These are phyloP conservation scores for Cordilura impudica DNA, from an alignment of 2,888 invertebrate species.

Conservation along the genomic window DNA sequence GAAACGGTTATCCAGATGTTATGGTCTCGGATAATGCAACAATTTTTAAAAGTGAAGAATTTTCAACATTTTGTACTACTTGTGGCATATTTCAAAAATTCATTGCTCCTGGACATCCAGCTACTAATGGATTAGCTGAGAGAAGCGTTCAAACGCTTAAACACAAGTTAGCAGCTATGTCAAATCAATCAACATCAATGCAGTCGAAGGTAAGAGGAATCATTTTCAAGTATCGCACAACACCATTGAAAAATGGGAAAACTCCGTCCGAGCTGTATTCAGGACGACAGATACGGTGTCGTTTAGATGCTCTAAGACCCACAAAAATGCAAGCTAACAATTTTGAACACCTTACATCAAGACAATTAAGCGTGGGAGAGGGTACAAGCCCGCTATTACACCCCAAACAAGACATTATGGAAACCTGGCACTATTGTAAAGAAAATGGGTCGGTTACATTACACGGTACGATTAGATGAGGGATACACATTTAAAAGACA, in stretches of 20 bases:
- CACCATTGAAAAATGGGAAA: no score
- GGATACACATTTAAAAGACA: no score
- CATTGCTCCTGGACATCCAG: no score
- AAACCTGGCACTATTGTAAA: not conserved
- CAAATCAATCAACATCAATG: not conserved
- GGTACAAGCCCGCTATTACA: no score
- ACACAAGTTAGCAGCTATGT: not conserved
- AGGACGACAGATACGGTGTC: not conserved
- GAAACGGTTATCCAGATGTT: not conserved
- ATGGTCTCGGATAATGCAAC: no score
- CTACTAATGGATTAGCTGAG: constrained; percentile 4
- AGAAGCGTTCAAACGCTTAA: not conserved
- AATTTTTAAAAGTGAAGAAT: not conserved
- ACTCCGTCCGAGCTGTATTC: not conserved
- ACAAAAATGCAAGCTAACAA: no score
- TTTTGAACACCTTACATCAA: no score
- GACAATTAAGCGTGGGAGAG: no score
- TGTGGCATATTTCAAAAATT: not conserved
- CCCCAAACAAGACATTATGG: not conserved
- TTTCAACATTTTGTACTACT: not conserved
- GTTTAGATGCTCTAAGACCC: not conserved
- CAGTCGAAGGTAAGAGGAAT: no score
- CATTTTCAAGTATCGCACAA: no score
- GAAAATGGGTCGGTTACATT: not conserved
- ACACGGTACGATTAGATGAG: not conserved